These are phyloP conservation scores for Todus mexicanus DNA, from an alignment of 2,797 vertebrate species.

Conservation along the genomic window DNA sequence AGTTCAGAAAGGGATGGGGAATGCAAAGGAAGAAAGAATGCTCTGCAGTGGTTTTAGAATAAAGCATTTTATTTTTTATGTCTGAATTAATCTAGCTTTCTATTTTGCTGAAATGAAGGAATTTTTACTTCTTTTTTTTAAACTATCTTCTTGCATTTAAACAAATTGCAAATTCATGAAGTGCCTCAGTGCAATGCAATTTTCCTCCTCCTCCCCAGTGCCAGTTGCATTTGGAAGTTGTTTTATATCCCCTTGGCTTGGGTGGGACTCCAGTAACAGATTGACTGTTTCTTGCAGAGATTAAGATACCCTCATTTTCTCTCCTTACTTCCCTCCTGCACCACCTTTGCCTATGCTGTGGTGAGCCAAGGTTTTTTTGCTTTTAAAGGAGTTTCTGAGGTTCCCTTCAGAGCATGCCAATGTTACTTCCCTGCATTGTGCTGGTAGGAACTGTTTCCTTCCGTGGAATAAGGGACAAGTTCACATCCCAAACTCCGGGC, in stretches of 20 bases:
- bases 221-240: not conserved
- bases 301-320: slow-evolving; percentile 38
- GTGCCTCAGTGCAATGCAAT: not conserved
- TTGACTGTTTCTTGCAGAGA: not conserved
- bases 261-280: not conserved
- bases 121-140: not conserved
- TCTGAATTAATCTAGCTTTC: not conserved
- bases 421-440: slow-evolving; percentile 59
- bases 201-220: not conserved
- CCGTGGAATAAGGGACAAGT: slow-evolving; percentile 5
- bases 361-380: slow-evolving; percentile 18
- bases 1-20: not conserved
- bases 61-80: not conserved
- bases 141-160: not conserved
- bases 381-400: not conserved
- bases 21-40: not conserved
- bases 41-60: not conserved
- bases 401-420: slow-evolving; percentile 17
- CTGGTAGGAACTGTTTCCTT: slow-evolving; percentile 40
- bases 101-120: not conserved
- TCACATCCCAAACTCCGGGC: slow-evolving; percentile 30
- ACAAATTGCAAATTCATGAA: not conserved
- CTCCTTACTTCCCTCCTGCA: slow-evolving; percentile 14
- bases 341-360: not conserved
- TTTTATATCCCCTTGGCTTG: slow-evolving; percentile 13